Base-by-base conservation (phyloP, 2,888 invertebrate species). In the Elegia similella region DNA sequence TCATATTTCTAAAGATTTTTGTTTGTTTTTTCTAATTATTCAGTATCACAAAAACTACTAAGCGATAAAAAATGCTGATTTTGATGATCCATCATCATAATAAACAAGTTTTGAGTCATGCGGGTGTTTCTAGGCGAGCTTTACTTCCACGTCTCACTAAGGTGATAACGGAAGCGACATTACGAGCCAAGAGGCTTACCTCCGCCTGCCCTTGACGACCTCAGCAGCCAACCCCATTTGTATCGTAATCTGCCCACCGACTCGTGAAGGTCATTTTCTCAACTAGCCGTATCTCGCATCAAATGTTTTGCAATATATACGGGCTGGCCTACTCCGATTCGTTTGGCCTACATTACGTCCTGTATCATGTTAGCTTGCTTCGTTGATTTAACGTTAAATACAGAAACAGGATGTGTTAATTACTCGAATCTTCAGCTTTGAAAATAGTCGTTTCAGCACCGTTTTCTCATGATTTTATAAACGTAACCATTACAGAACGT, bases 141-240 rank as follows among this genome's bases (percentile, higher is more conserved):
- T 50, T 50, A 43, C 54, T 55, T 55, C 54, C 44, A 32, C 16
- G 66, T 69, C 78, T 80, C 56, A 65, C 67, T 82, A 83, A 69
- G 83, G 84, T 66, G 75, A 83, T 80, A 71, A 71, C 83, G 86
- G 86, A 86, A 84, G 78, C 61, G 64, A 61, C 62, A 62, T 60
- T 66, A 67, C 63, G 63, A 70, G 62, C 65, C 59, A 62, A 66
- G 68, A 67, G 68, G 69, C 62, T 72, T 66, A 70, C 73, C 75
- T 78, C 66, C 61, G 55, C 60, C 52, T 64, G 68, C 69, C 80
- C 80, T 80, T 76, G 76, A 63, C 63, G 66, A 58, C 64, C 71
- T 16, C 59, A 59, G 34, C 56, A 59, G 57, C 57, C 55, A 57
- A 71, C 75, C 73, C 75, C 65, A 72, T 67, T 72, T 67, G 67